Evolutionary conservation across 2,797 vertebrate genomes (phyloP).

Genomic region (Apogon talboti): DNA sequence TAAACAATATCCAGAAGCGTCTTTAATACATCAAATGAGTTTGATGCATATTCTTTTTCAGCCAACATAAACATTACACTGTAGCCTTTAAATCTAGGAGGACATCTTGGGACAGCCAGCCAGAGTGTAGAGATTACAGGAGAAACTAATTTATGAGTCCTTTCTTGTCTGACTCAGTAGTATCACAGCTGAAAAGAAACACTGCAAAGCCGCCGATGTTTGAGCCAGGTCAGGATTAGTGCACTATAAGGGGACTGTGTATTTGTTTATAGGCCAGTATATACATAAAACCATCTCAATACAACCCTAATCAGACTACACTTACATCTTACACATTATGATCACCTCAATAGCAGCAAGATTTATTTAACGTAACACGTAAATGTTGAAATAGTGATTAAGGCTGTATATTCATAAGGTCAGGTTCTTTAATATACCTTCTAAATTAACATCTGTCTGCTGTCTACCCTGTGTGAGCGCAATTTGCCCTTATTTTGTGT

Average conservation of each 20-base stretch:
- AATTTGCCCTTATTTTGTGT: too few species aligned
- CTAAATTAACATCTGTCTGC: too few species aligned
- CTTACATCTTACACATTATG: too few species aligned
- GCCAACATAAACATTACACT: conserved; percentile 83
- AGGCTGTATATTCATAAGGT: too few species aligned
- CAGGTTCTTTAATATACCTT: too few species aligned
- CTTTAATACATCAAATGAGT: conserved; percentile 82
- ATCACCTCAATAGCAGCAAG: too few species aligned
- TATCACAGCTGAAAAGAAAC: conserved; percentile 65
- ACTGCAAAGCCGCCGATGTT: conserved; percentile 48
- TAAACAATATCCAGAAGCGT: conserved; percentile 77
- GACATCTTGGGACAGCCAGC: conserved; percentile 79
- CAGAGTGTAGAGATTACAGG: conserved; percentile 74
- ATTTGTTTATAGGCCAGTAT: too few species aligned
- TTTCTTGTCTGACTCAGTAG: conserved; percentile 64
- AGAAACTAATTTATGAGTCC: conserved; percentile 72
- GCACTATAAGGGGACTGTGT: conserved; percentile 3
- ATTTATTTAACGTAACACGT: too few species aligned
- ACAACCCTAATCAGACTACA: too few species aligned
- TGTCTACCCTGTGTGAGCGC: too few species aligned
- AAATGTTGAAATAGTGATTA: too few species aligned
- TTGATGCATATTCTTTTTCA: conserved; percentile 74
- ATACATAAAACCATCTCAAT: too few species aligned
- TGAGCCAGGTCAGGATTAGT: conserved; percentile 35
- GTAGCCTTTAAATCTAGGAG: conserved; percentile 81